Percentiles rank a stretch among this genome's conserved stretches.
Conservation (phyloP, 2,113 vertebrate species). For the Rhea americana region DNA sequence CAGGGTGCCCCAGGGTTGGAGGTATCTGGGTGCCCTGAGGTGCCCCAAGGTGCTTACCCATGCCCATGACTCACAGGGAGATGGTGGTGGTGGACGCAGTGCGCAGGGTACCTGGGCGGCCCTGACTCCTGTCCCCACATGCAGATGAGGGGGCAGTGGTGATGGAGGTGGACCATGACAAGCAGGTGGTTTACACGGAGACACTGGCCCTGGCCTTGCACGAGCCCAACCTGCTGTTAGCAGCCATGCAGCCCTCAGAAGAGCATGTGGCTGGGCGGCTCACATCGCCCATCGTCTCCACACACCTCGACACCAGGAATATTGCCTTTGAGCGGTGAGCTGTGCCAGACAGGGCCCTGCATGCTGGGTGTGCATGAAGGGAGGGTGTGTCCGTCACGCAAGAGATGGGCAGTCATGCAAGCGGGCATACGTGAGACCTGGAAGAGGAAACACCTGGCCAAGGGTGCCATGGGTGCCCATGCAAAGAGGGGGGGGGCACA, state of each 20-base stretch:
- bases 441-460: too few species aligned
- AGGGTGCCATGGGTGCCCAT: too few species aligned
- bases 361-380: neutral
- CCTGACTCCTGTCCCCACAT: fast-evolving
- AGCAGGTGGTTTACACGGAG: slow-evolving; percentile 94
- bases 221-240: slow-evolving; percentile 87
- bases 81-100: neutral
- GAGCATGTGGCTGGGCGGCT: slow-evolving; percentile 92
- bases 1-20: fast-evolving
- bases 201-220: slow-evolving; percentile 84
- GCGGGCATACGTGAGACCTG: neutral
- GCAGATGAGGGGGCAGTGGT: slow-evolving; percentile 91
- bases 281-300: slow-evolving; percentile 93
- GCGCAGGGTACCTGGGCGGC: neutral
- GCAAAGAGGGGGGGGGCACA: neutral
- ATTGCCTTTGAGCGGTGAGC: slow-evolving; percentile 93
- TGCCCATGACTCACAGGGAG: neutral
- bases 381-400: neutral
- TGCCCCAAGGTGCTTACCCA: fast-evolving
- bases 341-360: fast-evolving
- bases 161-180: slow-evolving; percentile 97
- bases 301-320: slow-evolving; percentile 93
- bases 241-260: slow-evolving; percentile 91
- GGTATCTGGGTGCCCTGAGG: fast-evolving
- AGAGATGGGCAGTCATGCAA: neutral